A percentile compares a stretch with the other conserved stretches of the same genome.
These are phyloP conservation scores for Colletes gigas DNA, from an alignment of 1,140 invertebrate genomes.

Conservation along the genomic window DNA sequence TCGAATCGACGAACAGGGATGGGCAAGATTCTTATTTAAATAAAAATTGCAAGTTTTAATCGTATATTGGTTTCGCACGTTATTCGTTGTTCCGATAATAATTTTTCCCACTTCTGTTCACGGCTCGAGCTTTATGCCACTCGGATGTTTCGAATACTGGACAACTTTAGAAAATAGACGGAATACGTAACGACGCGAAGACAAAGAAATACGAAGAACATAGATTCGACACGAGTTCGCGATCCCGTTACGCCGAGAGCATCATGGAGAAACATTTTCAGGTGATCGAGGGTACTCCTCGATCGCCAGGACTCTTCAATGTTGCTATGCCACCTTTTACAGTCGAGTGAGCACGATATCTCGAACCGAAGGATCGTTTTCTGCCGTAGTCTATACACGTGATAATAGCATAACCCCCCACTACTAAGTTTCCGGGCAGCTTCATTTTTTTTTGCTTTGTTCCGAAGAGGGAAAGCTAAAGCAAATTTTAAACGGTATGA, in stretches of 20 bases:
- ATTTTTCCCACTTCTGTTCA: too few species aligned
- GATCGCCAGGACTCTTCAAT: slow-evolving; percentile 50
- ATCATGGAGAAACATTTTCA: slow-evolving; percentile 58
- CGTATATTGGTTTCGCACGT: too few species aligned
- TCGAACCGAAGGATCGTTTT: not conserved
- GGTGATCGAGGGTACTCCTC: slow-evolving; percentile 49
- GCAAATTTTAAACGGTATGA: too few species aligned
- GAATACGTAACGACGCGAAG: slow-evolving; percentile 25
- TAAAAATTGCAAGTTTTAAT: too few species aligned
- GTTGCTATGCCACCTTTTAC: slow-evolving; percentile 50
- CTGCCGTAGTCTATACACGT: not conserved
- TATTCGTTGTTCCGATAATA: too few species aligned
- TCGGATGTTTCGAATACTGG: not conserved
- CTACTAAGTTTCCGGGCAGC: too few species aligned
- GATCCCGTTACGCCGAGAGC: slow-evolving; percentile 66
- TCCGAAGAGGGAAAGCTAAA: too few species aligned
- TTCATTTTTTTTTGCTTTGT: not conserved
- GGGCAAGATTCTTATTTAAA: too few species aligned
- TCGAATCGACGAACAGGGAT: too few species aligned
- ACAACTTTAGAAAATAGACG: slow-evolving; percentile 2
- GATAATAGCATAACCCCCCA: not conserved
- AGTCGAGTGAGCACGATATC: slow-evolving; percentile 31
- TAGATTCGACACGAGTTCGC: slow-evolving; percentile 68
- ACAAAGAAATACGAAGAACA: slow-evolving; percentile 59
- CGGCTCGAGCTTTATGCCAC: not conserved